Evolutionary conservation across 2,113 vertebrate species (phyloP).

Genomic region (Cygnus atratus): DNA sequence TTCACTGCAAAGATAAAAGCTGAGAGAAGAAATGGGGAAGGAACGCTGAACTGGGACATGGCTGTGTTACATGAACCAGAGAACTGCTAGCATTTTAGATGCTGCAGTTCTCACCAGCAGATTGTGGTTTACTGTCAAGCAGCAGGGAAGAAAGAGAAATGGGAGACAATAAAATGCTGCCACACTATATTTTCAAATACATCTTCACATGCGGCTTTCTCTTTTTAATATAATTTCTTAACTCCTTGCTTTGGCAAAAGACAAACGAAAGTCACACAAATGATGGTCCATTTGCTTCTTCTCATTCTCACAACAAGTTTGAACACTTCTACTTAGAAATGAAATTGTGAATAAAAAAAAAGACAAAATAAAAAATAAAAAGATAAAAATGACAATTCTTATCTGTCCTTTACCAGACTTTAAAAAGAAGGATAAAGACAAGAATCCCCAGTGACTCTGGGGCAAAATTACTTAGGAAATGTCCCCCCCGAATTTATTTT

Average conservation of each 20-base stretch:
- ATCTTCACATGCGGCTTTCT: not conserved
- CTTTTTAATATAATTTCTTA: not conserved
- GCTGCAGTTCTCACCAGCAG: not conserved
- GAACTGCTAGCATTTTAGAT: not conserved
- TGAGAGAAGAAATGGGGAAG: not conserved
- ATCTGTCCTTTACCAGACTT: not conserved
- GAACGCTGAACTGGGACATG: not conserved
- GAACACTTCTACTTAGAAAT: conserved; percentile 24
- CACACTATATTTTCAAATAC: not conserved
- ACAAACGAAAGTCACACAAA: not conserved
- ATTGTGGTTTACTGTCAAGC: conserved; percentile 39
- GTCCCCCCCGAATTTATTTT: conserved; percentile 1
- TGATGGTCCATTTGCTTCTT: not conserved
- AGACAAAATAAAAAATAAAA: not conserved
- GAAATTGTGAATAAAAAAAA: not conserved
- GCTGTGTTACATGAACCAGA: not conserved
- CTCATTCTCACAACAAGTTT: not conserved
- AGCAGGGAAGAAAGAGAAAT: conserved; percentile 44
- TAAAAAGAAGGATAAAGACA: conserved; percentile 17
- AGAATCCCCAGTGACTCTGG: not conserved
- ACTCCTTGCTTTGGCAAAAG: not conserved
- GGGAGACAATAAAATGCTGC: not conserved
- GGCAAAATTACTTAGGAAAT: conserved; percentile 4
- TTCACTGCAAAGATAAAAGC: not conserved
- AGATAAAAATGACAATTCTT: not conserved